phyloP scores from a whole-genome alignment of 2,113 vertebrate species.

The Prolemur simus region DNA sequence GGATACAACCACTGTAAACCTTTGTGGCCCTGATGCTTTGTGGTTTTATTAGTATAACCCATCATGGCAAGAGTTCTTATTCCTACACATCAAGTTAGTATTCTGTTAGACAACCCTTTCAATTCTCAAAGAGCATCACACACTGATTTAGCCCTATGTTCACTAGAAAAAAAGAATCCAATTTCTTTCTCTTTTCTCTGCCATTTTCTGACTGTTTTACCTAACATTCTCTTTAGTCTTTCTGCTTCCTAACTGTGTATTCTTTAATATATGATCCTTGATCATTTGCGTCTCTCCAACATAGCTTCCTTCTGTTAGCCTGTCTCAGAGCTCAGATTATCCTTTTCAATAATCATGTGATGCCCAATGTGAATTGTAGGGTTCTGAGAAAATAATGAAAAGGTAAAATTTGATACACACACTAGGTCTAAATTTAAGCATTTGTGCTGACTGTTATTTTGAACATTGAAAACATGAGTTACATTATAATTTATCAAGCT shows the following conservation, averaged over 20 bases:
- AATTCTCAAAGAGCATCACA: background rate
- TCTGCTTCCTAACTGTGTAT: background rate
- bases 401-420: background rate
- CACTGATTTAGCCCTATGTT: background rate
- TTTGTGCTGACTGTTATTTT: background rate
- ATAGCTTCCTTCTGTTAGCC: background rate
- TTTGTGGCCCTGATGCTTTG: background rate
- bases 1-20: background rate
- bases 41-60: background rate
- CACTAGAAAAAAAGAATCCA: background rate
- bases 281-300: background rate
- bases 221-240: background rate
- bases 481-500: background rate
- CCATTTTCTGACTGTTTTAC: background rate
- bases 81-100: background rate
- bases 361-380: background rate
- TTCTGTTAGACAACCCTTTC: background rate
- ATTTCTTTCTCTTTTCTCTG: background rate
- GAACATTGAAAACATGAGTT: background rate
- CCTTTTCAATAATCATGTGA: background rate
- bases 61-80: background rate
- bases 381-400: background rate
- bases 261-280: background rate
- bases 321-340: background rate
- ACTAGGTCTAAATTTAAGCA: background rate